Evolutionary conservation across 2,888 invertebrate genomes (phyloP).

Genomic region (Odontothrips loti): DNA sequence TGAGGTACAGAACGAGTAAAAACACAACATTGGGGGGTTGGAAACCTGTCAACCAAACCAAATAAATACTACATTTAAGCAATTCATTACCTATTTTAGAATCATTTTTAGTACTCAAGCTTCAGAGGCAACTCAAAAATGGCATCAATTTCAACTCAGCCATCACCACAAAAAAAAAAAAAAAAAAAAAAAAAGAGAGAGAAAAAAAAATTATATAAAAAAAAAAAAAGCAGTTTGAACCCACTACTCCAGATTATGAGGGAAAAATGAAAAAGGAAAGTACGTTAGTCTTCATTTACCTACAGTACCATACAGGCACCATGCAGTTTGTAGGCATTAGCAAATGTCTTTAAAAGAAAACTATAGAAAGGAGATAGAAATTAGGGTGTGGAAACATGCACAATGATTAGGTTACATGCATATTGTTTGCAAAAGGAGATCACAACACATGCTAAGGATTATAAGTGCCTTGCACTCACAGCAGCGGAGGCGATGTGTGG

Average conservation of each 20-base stretch:
- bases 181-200: background rate
- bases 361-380: no score
- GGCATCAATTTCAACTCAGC: no score
- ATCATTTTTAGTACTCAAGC: no score
- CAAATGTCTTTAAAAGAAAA: no score
- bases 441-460: constrained; percentile 16
- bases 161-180: background rate
- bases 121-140: no score
- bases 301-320: no score
- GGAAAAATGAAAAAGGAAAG: no score
- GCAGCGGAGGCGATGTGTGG: constrained; percentile 18
- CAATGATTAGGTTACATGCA: background rate
- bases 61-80: no score
- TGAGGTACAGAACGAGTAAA: background rate
- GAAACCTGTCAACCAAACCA: no score
- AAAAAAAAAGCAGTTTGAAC: background rate
- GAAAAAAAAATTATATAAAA: background rate
- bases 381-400: background rate
- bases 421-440: background rate
- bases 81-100: background rate
- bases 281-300: no score
- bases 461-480: constrained; percentile 25
- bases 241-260: no score
- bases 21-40: background rate
- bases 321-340: no score